A percentile compares a stretch with the other conserved stretches of the same genome.
Conservation (phyloP, 1,140 invertebrate species). For the Drosophila mauritiana region DNA sequence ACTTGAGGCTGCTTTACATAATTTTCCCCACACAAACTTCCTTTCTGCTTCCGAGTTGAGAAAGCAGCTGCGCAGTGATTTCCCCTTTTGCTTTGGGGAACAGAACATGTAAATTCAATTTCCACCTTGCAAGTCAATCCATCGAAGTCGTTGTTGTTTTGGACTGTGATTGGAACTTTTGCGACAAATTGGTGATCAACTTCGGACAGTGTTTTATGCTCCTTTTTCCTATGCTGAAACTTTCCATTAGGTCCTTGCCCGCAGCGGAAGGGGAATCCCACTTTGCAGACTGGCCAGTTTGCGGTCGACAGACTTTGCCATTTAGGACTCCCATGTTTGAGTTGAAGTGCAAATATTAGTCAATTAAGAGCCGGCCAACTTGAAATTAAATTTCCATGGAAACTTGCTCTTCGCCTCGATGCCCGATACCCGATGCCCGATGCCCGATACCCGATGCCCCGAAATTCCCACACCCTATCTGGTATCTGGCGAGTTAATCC, state of each 20-base stretch:
- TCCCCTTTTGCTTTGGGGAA: slow-evolving; percentile 1
- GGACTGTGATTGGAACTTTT: slow-evolving; percentile 35
- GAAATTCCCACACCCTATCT: neutral
- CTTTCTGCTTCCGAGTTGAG: slow-evolving; percentile 5
- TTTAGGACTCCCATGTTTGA: slow-evolving; percentile 18
- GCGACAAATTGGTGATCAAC: slow-evolving; percentile 43
- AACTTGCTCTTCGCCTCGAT: slow-evolving; percentile 15
- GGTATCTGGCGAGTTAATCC: slow-evolving; percentile 2
- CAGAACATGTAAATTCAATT: slow-evolving; percentile 70
- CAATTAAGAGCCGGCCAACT: slow-evolving; percentile 29
- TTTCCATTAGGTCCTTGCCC: slow-evolving; percentile 23
- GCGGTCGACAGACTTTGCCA: slow-evolving; percentile 19
- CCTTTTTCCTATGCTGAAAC: slow-evolving; percentile 3
- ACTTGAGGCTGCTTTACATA: slow-evolving; percentile 73
- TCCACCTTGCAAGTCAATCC: slow-evolving; percentile 36
- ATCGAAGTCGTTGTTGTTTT: slow-evolving; percentile 7
- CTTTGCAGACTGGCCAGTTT: neutral
- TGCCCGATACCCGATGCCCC: neutral
- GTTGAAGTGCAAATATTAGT: slow-evolving; percentile 44
- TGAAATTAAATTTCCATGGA: slow-evolving; percentile 48
- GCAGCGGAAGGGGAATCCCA: neutral
- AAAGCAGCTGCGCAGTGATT: slow-evolving; percentile 17
- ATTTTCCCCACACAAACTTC: slow-evolving; percentile 58
- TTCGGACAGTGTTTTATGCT: slow-evolving; percentile 1
- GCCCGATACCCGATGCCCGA: neutral